These are phyloP conservation scores for Alosa alosa DNA, from an alignment of 2,113 vertebrate genomes.

Conservation along the genomic window DNA sequence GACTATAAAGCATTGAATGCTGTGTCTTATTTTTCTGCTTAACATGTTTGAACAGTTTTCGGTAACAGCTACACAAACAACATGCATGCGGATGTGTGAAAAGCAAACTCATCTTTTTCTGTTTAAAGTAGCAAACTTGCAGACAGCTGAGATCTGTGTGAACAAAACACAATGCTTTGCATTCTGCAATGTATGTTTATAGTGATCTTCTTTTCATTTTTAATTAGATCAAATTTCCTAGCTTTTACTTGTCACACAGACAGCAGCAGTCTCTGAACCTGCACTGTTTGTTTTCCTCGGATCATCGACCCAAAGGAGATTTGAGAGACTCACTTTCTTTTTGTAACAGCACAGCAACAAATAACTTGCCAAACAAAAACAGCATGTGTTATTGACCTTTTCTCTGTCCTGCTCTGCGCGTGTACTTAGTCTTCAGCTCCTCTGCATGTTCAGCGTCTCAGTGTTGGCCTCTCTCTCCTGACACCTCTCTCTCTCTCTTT, in stretches of 20 bases:
- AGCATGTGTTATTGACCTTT: too few relatives aligned
- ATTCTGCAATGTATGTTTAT: background rate
- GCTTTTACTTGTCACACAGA: background rate
- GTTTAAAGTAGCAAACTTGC: background rate
- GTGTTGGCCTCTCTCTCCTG: too few relatives aligned
- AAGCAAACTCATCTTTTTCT: background rate
- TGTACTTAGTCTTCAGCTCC: too few relatives aligned
- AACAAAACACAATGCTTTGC: background rate
- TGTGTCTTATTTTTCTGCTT: slow-evolving; percentile 43
- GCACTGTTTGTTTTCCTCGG: background rate
- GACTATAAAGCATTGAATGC: slow-evolving; percentile 33
- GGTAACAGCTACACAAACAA: slow-evolving; percentile 50
- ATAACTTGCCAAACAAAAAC: background rate
- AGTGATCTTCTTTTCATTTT: background rate
- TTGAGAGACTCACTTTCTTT: background rate
- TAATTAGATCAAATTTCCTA: background rate
- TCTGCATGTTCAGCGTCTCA: too few relatives aligned
- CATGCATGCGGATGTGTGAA: slow-evolving; percentile 52
- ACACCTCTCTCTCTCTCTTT: too few relatives aligned
- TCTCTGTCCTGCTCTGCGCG: too few relatives aligned
- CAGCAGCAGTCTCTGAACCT: background rate
- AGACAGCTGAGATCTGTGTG: background rate
- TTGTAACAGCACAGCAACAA: background rate
- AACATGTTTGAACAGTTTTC: slow-evolving; percentile 46
- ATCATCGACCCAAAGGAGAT: background rate